phyloP scores from a whole-genome alignment of 2,113 vertebrate species.

The Oncorhynchus nerka region DNA sequence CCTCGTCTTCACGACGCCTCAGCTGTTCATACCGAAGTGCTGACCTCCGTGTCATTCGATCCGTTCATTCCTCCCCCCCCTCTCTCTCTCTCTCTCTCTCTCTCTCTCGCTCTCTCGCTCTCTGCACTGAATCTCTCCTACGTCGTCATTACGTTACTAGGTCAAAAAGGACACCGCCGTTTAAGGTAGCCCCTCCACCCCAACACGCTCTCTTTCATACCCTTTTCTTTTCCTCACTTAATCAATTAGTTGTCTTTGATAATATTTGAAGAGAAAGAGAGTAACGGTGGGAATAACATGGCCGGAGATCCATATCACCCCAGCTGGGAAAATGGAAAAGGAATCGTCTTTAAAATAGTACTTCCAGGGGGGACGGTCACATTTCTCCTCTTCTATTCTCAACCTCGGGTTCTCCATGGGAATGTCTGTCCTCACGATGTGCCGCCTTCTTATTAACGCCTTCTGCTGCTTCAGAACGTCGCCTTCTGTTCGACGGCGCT shows the following conservation, averaged over 20 bases:
- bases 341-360: slow-evolving; percentile 65
- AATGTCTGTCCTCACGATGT: too few species aligned
- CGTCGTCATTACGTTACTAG: neutral
- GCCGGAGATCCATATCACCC: neutral
- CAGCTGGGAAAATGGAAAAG: slow-evolving; percentile 30
- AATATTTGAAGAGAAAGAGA: neutral
- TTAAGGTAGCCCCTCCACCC: neutral
- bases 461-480: slow-evolving; percentile 24
- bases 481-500: neutral
- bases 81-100: too few species aligned
- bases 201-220: neutral
- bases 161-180: slow-evolving; percentile 1
- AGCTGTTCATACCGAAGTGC: slow-evolving; percentile 85
- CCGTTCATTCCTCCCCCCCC: slow-evolving; percentile 60
- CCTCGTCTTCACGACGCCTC: slow-evolving; percentile 68
- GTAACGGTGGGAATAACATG: neutral
- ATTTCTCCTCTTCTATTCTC: slow-evolving; percentile 70
- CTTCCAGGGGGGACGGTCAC: slow-evolving; percentile 61
- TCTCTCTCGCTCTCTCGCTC: slow-evolving; percentile 18
- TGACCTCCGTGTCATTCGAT: slow-evolving; percentile 83
- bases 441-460: neutral
- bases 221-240: neutral
- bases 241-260: neutral
- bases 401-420: slow-evolving; percentile 31
- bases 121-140: neutral